Evolutionary conservation across 92 coral and sea anemone genomes (phyloP), one percentile per base, ranked within the genome.

Genomic region (Paramuricea clavata): DNA sequence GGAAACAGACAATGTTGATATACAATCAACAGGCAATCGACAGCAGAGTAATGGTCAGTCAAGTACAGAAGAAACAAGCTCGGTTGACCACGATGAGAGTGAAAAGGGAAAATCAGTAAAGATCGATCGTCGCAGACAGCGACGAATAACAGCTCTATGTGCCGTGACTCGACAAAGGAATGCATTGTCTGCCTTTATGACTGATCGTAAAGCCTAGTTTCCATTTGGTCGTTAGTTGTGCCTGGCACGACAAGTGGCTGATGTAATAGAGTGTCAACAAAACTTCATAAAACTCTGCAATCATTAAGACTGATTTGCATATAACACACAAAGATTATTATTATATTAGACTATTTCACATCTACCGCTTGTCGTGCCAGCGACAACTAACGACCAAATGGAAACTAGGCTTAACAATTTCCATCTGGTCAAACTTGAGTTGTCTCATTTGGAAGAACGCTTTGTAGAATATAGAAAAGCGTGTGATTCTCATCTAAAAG

Each of bases 131-230:
- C 92, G 85, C 41, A 89, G 75, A 79, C 28, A 71, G 41, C 77
- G 76, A 59, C 89, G 76, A 79, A 83, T 85, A 10, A 70, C 88
- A 33, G 74, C 88, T 31, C 47, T 78, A 69, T 2, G 74, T 83
- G 92, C 94, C 8, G 94, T 88, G n/a, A 33, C 92, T 49, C 65
- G 69, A 36, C 69, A 84, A 73, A 79, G 91, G 43, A 91, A 85
- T 27, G 73, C 25, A 19, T 34, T 88, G 35, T 33, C 88, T 26
- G 60, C 76, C 35, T 74, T 83, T 35, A 88, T 83, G 94, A 73
- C 75, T n/a, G 49, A 67, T 47, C 64, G 56, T 70, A n/a, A n/a
- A n/a, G n/a, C n/a, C n/a, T n/a, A n/a, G n/a, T n/a, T n/a, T n/a
- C n/a, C n/a, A n/a, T n/a, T n/a, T n/a, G n/a, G n/a, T n/a, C n/a